A percentile compares a stretch with the other conserved stretches of the same genome.
Evolutionary conservation across 2,888 invertebrate genomes (phyloP).

Genomic region (Rotaria sp.): DNA sequence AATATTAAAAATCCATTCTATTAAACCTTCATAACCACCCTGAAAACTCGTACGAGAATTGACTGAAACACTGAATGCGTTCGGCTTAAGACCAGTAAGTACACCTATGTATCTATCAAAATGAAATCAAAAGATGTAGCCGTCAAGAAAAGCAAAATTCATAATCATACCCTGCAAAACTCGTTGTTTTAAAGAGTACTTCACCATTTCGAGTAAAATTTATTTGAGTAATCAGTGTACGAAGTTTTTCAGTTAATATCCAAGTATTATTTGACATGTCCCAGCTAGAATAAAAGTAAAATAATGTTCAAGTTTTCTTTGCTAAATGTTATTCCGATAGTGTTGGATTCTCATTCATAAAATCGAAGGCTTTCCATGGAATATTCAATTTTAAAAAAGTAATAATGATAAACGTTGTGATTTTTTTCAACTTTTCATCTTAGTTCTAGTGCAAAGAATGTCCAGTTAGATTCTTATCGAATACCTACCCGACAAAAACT

Average conservation of each 20-base stretch:
- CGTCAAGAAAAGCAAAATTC: too few species aligned
- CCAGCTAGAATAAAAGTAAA: slow-evolving; percentile 50
- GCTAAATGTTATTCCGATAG: too few species aligned
- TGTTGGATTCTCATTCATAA: too few species aligned
- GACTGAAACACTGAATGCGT: slow-evolving; percentile 53
- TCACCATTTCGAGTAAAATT: slow-evolving; percentile 55
- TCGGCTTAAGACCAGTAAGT: slow-evolving; percentile 58
- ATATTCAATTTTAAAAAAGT: too few species aligned
- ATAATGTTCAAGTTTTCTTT: too few species aligned
- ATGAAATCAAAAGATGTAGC: too few species aligned
- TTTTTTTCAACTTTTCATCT: too few species aligned
- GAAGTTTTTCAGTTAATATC: slow-evolving; percentile 55
- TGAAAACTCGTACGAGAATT: slow-evolving; percentile 58
- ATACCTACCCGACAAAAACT: slow-evolving; percentile 58
- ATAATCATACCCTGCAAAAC: slow-evolving; percentile 55
- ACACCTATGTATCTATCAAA: slow-evolving; percentile 58
- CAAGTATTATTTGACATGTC: slow-evolving; percentile 55
- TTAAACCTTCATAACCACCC: slow-evolving; percentile 59
- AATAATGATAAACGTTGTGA: too few species aligned
- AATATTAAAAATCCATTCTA: slow-evolving; percentile 40
- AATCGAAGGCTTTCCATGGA: too few species aligned
- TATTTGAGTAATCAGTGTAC: slow-evolving; percentile 57
- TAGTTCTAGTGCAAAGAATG: too few species aligned
- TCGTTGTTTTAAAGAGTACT: slow-evolving; percentile 57
- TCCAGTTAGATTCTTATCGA: background rate